Evolutionary conservation across 1,140 invertebrate species (phyloP), one percentile per base, ranked within the genome.

Genomic region (Drosophila tsacasi): DNA sequence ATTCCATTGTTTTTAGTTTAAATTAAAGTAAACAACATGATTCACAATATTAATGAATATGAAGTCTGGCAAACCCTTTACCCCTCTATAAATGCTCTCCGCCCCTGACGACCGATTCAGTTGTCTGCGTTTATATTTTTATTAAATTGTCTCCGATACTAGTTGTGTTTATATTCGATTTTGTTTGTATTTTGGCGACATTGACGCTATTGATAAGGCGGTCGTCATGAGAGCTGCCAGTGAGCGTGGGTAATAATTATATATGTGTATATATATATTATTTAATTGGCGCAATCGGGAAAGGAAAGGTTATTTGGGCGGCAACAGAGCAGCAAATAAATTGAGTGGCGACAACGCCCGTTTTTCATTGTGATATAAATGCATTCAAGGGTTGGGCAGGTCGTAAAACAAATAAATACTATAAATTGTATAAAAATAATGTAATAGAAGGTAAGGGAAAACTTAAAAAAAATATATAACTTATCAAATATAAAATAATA

Each of bases 271-370:
- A 39, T 80, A 60, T 76, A 66, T 66, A 65, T 76, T 80, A 78
- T 74, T 77, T 89, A 89, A 87, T 87, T 87, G 83, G 68, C 73
- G 81, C 76, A 87, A 87, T 87, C 77, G 81, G 81, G 30, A 44
- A 54, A 27, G 67, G 63, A 83, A 89, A 87, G 84, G 84, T 87
- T 87, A 78, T 89, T 86, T 80, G 68, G 80, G 83, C 84, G 83
- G 72, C 69, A 83, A 80, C 83, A 55, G 61, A 68, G 64, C 63
- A 69, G 80, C 40, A 47, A 47, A 63, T 50, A 79, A 55, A 66
- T 39, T 54, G 46, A 65, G 46, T 73, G 37, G n/a, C 54, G 44
- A 57, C 68, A 58, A 55, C 46, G 55, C 54, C 46, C 44, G 37
- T 35, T 52, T 67, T 52, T 55, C 9, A 23, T 40, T 39, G 27